These are phyloP conservation scores for Lymantria monacha DNA, from an alignment of 2,888 invertebrate species.

Conservation along the genomic window DNA sequence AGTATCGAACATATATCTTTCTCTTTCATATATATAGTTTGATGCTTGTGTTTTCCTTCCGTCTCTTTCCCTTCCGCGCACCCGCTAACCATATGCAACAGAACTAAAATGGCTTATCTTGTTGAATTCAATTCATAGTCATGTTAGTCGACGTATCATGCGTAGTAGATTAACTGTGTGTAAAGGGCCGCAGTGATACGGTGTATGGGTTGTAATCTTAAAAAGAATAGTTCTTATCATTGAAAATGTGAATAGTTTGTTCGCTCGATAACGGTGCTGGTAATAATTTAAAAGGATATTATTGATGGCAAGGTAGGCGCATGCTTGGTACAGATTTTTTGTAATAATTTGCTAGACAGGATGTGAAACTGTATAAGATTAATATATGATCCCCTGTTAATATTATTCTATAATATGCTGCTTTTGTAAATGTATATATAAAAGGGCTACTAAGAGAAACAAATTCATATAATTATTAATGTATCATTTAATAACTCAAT, in stretches of 20 bases:
- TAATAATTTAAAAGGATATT: slow-evolving; percentile 24
- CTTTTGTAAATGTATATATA: no score
- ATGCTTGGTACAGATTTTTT: not conserved
- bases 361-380: not conserved
- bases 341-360: not conserved
- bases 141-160: slow-evolving; percentile 49
- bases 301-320: slow-evolving; percentile 37
- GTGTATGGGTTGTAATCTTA: slow-evolving; percentile 14
- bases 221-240: slow-evolving; percentile 39
- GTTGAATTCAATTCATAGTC: slow-evolving; percentile 39
- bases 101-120: slow-evolving; percentile 42
- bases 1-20: slow-evolving; percentile 32
- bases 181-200: slow-evolving; percentile 11
- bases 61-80: slow-evolving; percentile 45
- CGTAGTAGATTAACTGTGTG: slow-evolving; percentile 35
- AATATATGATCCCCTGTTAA: no score
- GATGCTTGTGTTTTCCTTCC: slow-evolving; percentile 42
- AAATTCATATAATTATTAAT: no score
- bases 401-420: no score
- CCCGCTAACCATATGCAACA: slow-evolving; percentile 17
- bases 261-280: slow-evolving; percentile 18
- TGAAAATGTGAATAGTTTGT: slow-evolving; percentile 51
- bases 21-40: slow-evolving; percentile 36
- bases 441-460: no score
- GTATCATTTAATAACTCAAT: no score